These are phyloP conservation scores for Monodelphis domestica DNA, from an alignment of 2,797 vertebrate species.

Conservation along the genomic window DNA sequence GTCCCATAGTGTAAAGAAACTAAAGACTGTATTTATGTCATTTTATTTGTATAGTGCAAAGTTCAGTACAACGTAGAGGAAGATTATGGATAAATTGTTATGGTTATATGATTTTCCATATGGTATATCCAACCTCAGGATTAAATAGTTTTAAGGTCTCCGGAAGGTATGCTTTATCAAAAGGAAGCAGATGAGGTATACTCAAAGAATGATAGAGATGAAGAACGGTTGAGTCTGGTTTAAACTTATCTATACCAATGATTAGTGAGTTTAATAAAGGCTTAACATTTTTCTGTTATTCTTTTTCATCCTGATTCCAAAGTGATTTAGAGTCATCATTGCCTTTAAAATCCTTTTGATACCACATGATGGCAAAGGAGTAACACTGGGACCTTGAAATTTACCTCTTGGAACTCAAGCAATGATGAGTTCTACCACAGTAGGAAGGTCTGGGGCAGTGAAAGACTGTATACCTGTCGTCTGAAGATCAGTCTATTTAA, in stretches of 20 bases:
- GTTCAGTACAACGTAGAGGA: background rate
- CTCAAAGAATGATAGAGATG: background rate
- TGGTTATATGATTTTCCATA: too few relatives aligned
- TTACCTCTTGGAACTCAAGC: background rate
- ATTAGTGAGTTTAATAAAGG: background rate
- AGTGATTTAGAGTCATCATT: background rate
- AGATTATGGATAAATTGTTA: conserved; percentile 4
- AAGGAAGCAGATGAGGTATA: background rate
- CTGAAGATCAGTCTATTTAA: background rate
- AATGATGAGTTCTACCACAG: background rate
- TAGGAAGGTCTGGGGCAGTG: background rate
- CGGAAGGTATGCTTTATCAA: background rate
- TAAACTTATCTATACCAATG: background rate
- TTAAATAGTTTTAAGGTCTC: background rate
- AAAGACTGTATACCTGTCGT: background rate
- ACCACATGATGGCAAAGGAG: background rate
- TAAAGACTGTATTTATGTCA: background rate
- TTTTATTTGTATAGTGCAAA: background rate
- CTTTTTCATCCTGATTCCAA: background rate
- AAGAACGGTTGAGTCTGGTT: background rate
- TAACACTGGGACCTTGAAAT: background rate
- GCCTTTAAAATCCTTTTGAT: background rate
- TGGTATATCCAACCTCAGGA: too few relatives aligned
- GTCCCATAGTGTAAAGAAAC: background rate
- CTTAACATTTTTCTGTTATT: background rate